Evolutionary conservation across 2,113 vertebrate species (phyloP).

Genomic region (Petaurus breviceps): DNA sequence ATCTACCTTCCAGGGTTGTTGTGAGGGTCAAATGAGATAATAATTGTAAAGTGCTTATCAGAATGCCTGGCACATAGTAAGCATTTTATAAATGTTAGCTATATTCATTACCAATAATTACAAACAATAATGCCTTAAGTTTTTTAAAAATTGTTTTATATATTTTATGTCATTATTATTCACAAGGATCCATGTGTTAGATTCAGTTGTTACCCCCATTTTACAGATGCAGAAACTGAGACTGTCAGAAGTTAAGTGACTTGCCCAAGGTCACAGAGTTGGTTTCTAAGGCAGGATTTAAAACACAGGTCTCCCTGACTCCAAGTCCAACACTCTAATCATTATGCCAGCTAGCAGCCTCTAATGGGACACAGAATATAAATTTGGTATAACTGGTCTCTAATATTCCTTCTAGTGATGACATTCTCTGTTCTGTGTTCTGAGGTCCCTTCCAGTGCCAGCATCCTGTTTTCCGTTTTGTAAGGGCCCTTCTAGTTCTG

Average conservation of each 20-base stretch:
- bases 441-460: neutral
- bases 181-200: neutral
- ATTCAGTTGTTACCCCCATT: neutral
- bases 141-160: neutral
- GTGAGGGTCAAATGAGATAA: neutral
- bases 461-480: neutral
- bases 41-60: neutral
- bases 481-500: neutral
- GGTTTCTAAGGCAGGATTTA: neutral
- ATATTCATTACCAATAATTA: neutral
- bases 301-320: neutral
- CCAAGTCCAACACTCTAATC: neutral
- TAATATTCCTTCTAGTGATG: neutral
- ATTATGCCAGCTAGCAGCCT: neutral
- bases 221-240: neutral
- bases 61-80: neutral
- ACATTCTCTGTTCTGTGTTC: neutral
- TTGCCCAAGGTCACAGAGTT: neutral
- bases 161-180: neutral
- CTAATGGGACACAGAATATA: neutral
- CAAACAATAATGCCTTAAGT: neutral
- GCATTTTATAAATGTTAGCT: neutral
- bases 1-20: neutral
- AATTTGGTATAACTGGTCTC: neutral
- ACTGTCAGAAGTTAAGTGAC: neutral